A percentile compares a stretch with the other conserved stretches of the same genome.
These are phyloP conservation scores for Chrysogorgia sp. DNA, from an alignment of 92 coral and sea anemone species.

Conservation along the genomic window DNA sequence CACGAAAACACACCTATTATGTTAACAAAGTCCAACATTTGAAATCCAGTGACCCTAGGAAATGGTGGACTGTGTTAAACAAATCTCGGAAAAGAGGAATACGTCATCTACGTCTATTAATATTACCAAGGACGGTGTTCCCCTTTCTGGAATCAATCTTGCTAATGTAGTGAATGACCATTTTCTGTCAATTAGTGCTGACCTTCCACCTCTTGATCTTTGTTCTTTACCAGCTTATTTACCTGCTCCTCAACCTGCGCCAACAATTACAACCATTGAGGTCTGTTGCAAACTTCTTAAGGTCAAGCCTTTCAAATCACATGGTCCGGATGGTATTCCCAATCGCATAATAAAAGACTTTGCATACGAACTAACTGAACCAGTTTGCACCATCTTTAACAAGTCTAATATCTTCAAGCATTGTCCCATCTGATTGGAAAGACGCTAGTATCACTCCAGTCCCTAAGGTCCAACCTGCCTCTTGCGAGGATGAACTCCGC, in stretches of 20 bases:
- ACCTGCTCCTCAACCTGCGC: slow-evolving; percentile 3
- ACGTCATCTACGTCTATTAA: not conserved
- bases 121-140: not conserved
- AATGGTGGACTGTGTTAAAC: slow-evolving; percentile 22
- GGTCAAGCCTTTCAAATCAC: not conserved
- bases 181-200: not conserved
- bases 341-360: slow-evolving; percentile 3
- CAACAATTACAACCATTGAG: not conserved
- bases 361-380: slow-evolving; percentile 2
- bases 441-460: no score
- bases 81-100: not conserved
- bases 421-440: no score
- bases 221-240: not conserved
- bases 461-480: slow-evolving; percentile 7
- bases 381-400: slow-evolving; percentile 13
- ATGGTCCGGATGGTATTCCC: slow-evolving; percentile 17
- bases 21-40: not conserved
- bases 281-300: not conserved
- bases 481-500: not conserved
- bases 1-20: no score
- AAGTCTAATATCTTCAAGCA: slow-evolving; percentile 17
- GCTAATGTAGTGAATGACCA: no score
- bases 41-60: not conserved
- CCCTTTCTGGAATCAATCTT: no score
- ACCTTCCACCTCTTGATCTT: not conserved